Conservation (phyloP, 1,140 invertebrate species). For the Drosophila truncata region DNA sequence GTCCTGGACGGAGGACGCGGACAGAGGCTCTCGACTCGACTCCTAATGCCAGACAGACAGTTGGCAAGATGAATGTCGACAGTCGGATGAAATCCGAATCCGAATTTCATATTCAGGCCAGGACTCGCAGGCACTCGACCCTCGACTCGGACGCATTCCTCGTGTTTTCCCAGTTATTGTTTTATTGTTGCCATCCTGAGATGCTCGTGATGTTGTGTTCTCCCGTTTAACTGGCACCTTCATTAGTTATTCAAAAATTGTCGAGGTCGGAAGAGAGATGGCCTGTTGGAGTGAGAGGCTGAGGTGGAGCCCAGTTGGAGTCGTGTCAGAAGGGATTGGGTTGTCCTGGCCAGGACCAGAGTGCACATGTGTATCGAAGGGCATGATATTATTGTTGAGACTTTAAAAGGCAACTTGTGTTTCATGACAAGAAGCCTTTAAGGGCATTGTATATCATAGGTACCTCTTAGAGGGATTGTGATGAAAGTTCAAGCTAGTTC, state of each 20-base stretch:
- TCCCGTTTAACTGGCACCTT: conserved; percentile 73
- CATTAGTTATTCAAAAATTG: conserved; percentile 83
- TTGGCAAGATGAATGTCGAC: conserved; percentile 81
- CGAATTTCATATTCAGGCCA: conserved; percentile 80
- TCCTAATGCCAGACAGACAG: conserved; percentile 74
- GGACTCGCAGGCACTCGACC: conserved; percentile 44
- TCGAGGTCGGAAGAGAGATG: conserved; percentile 42
- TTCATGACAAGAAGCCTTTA: conserved; percentile 1
- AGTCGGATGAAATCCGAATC: conserved; percentile 76
- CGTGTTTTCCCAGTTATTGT: conserved; percentile 58
- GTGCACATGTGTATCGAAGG: conserved; percentile 58
- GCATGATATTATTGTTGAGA: conserved; percentile 11
- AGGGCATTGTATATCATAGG: conserved; percentile 1
- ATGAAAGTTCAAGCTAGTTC: not conserved
- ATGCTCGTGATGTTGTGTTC: conserved; percentile 31
- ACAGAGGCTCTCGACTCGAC: conserved; percentile 34
- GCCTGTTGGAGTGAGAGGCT: not conserved
- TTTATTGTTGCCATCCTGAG: conserved; percentile 50
- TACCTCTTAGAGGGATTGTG: not conserved
- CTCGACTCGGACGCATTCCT: conserved; percentile 34
- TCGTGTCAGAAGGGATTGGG: conserved; percentile 64
- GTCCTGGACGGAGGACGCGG: conserved; percentile 56
- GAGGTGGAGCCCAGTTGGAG: conserved; percentile 66
- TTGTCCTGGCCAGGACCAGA: conserved; percentile 36
- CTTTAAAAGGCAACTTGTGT: conserved; percentile 29